Base-by-base conservation (phyloP, 2,888 invertebrate genomes). In the Drosophila limbata region DNA sequence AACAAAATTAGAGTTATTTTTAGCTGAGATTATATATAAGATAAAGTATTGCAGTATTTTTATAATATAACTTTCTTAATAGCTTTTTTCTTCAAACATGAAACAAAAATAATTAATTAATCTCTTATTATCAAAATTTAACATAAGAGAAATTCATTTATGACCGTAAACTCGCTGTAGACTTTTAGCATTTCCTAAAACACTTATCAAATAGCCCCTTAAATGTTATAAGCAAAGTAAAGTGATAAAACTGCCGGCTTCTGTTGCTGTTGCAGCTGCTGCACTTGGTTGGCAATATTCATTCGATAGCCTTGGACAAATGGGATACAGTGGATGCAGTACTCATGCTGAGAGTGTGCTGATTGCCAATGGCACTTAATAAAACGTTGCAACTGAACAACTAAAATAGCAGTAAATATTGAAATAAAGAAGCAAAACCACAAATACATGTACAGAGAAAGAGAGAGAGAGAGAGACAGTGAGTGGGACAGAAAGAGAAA, bases 401-500 rank as follows among this genome's bases (percentile, higher is more conserved):
- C 70, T 76, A 33, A 70, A 67, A 65, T 61, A 47, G 68, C 77
- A 74, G 74, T 74, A 85, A 84, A 85, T 84, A 84, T 74, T 60
- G 33, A 62, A 71, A 67, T 66, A 63, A 63, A 67, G 47, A 51
- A 45, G 48, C 17, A 66, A 65, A 60, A 42, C 56, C 55, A 65
- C 56, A 64, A 44, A 33, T 39, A 48, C 11, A 31, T n/a, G 39
- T 11, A 25, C 39, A 73, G 15, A 31, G 17, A 5, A 25, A 25
- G 21, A 21, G 21, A 21, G 21, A 21, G n/a, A 3, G 15, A 47
- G 17, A 17, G 13, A 17, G 19, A 19, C 11, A 35, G 37, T 15
- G 10, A 2, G 19, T 4, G 13, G 2, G 33, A 19, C 8, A 35
- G 13, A 19, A 13, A 21, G 51, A 51, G 37, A 51, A 3, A 51